Evolutionary conservation across 2,113 vertebrate species (phyloP).

Genomic region (Eurystomus gularis): DNA sequence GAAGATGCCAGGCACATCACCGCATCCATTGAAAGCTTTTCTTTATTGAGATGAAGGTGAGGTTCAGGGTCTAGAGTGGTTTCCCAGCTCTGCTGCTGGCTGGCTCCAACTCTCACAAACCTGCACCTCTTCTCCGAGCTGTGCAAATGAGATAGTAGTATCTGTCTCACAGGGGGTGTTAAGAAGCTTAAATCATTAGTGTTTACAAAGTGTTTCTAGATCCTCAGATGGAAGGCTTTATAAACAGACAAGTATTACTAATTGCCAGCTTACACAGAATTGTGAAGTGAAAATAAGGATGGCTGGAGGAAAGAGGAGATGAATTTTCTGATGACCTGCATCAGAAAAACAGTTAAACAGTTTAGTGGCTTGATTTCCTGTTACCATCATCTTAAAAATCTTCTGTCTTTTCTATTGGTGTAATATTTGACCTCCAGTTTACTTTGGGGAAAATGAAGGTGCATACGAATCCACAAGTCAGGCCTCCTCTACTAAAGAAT

Average conservation of each 20-base stretch:
- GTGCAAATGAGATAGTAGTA: constrained; percentile 46
- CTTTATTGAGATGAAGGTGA: neutral
- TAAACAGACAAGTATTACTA: constrained; percentile 47
- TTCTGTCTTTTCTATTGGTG: neutral
- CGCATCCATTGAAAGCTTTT: neutral
- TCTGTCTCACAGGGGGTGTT: constrained; percentile 43
- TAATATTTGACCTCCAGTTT: neutral
- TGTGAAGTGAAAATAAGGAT: constrained; percentile 3
- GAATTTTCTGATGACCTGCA: neutral
- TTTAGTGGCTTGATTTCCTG: neutral
- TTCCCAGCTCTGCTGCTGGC: neutral
- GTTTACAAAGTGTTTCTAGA: constrained; percentile 59
- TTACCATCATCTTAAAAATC: neutral
- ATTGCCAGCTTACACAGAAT: constrained; percentile 23
- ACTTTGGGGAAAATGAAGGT: neutral
- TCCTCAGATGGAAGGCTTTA: constrained; percentile 42
- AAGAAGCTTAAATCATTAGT: constrained; percentile 64
- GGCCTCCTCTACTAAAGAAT: neutral
- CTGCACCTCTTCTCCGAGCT: neutral
- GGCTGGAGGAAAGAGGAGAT: neutral
- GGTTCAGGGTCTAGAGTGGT: neutral
- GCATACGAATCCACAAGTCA: rapidly evolving
- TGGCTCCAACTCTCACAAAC: neutral
- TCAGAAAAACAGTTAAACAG: neutral
- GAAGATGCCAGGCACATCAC: neutral